Percentiles rank a stretch among this genome's conserved stretches.
These are phyloP conservation scores for Schrankia costaestrigalis DNA, from an alignment of 2,888 invertebrate genomes.

Conservation along the genomic window DNA sequence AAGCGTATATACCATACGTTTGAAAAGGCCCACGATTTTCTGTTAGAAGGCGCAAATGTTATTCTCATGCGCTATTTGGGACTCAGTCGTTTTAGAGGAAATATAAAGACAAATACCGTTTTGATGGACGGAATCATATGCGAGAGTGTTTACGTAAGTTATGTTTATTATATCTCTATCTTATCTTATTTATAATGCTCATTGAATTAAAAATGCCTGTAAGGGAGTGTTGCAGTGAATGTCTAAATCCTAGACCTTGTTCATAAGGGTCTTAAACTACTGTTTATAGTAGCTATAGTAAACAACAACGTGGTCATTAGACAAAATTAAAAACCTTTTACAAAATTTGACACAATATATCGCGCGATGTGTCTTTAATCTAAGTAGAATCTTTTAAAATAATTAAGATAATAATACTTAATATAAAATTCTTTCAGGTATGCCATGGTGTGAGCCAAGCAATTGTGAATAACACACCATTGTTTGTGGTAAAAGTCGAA, in stretches of 20 bases:
- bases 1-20: conserved; percentile 76
- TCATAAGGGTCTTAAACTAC: too few relatives aligned
- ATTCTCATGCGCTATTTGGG: conserved; percentile 82
- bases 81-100: conserved; percentile 74
- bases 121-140: conserved; percentile 82
- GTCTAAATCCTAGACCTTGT: too few relatives aligned
- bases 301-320: too few relatives aligned
- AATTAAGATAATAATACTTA: too few relatives aligned
- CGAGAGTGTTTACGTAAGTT: conserved; percentile 81
- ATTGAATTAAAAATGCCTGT: too few relatives aligned
- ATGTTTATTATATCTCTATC: not conserved
- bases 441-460: conserved; percentile 76
- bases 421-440: conserved; percentile 55
- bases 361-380: too few relatives aligned
- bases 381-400: too few relatives aligned
- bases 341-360: too few relatives aligned
- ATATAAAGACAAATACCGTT: conserved; percentile 76
- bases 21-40: conserved; percentile 67
- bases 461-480: conserved; percentile 69
- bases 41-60: conserved; percentile 83
- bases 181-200: not conserved
- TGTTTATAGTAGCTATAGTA: too few relatives aligned
- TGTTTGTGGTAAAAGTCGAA: conserved; percentile 81
- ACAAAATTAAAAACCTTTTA: too few relatives aligned
- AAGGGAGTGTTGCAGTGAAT: too few relatives aligned